Evolutionary conservation across 2,797 vertebrate species (phyloP).

Genomic region (Loris lydekkerianus): DNA sequence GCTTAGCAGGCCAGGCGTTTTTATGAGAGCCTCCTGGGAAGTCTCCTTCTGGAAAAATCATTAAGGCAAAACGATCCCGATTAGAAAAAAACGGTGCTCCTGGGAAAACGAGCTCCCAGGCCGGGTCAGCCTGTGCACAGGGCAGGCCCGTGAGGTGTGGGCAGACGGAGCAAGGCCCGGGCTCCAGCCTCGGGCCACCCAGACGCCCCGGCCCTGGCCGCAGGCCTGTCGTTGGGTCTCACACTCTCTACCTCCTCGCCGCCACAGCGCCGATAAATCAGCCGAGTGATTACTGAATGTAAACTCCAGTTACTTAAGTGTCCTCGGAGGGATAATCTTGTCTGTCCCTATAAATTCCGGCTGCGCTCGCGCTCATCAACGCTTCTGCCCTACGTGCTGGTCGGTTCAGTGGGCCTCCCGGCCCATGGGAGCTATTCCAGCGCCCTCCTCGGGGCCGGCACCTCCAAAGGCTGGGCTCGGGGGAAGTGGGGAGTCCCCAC

Average conservation of each 20-base stretch:
- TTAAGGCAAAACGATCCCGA: constrained; percentile 30
- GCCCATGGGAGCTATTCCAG: neutral
- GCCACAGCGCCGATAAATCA: constrained; percentile 89
- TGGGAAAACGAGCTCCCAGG: neutral
- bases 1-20: neutral
- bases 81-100: neutral
- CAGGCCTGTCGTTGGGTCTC: constrained; percentile 72
- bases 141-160: neutral
- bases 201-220: constrained; percentile 63
- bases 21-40: neutral
- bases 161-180: neutral
- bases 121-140: neutral
- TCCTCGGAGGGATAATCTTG: constrained; percentile 89
- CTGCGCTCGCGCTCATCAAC: constrained; percentile 72
- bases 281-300: constrained; percentile 87
- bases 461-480: neutral
- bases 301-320: constrained; percentile 88
- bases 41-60: constrained; percentile 71
- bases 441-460: neutral
- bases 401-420: neutral
- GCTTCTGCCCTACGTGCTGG: constrained; percentile 18
- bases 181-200: neutral
- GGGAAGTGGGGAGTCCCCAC: neutral
- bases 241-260: constrained; percentile 72
- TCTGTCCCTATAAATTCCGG: constrained; percentile 87